Percentiles rank a stretch among this genome's conserved stretches.
Evolutionary conservation across 2,113 vertebrate species (phyloP).

Genomic region (Callorhinus ursinus): DNA sequence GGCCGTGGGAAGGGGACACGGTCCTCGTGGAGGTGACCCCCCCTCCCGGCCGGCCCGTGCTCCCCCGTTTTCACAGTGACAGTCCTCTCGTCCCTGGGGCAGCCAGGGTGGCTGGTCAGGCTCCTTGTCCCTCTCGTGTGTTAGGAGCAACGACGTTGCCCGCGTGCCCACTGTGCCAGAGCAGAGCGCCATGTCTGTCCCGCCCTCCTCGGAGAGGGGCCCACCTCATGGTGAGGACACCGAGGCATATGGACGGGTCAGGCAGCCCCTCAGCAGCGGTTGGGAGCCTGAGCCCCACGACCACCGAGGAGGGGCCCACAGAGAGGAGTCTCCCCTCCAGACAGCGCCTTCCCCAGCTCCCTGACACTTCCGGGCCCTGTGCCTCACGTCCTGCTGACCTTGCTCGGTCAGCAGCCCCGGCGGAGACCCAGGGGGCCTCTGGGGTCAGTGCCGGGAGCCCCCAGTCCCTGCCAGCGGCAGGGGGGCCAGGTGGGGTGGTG

Average conservation of each 20-base stretch:
- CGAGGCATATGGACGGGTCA: fast-evolving
- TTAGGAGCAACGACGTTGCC: not conserved
- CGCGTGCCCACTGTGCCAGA: fast-evolving
- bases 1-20: not conserved
- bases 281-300: not conserved
- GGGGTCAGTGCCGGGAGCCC: not conserved
- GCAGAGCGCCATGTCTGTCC: not conserved
- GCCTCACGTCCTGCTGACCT: not conserved
- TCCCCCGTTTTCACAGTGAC: no score
- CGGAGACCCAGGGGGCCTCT: not conserved
- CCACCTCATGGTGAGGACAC: not conserved
- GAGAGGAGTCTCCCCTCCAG: not conserved
- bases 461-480: not conserved
- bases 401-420: not conserved
- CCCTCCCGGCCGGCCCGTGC: fast-evolving
- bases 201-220: not conserved
- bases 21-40: not conserved
- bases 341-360: not conserved
- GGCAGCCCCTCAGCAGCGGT: no score
- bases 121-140: not conserved
- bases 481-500: not conserved
- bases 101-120: fast-evolving
- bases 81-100: not conserved
- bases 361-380: fast-evolving
- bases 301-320: not conserved